Base-by-base conservation (phyloP, 2,797 vertebrate genomes). In the Iguana delicatissima region DNA sequence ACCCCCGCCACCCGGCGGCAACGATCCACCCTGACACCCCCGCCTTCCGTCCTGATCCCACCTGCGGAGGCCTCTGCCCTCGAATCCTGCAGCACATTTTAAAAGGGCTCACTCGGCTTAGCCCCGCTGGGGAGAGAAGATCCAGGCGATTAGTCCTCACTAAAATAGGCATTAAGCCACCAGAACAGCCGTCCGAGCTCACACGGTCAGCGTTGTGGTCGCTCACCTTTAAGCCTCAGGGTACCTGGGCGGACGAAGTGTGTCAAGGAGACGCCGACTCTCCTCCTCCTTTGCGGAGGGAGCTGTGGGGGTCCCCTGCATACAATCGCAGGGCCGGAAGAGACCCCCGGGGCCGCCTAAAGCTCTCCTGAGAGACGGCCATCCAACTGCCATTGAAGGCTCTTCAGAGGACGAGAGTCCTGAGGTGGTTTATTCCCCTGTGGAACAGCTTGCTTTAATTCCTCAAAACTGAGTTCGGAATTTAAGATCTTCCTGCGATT, bases 91-190 rank as follows among this genome's bases (percentile, higher is more conserved):
- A 20, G 24, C 42, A 2, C 89, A 81, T 92, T 96, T 95, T 88
- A 52, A 93, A 74, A 85, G 94, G 91, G 95, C 95, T 95, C 93
- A 94, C 89, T 57, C 69, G 94, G 95, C 94, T 96, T 94, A 96
- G 94, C 92, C 26, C 91, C 88, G 91, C 76, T 83, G 64, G 93
- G 92, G 92, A 95, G 94, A 95, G 93, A 93, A 94, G 90, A 94
- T 89, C 94, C 94, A 90, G 95, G 92, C 95, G 96, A 95, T 95
- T 95, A 96, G 73, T 85, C 76, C 87, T 93, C 89, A 6, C 93
- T 92, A 95, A 96, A 96, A 96, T 93, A 96, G 95, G 96, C 93
- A 96, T 96, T 96, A 96, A 76, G 94, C 82, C 90, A 94, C 93
- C 92, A 95, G 93, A 93, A 90, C 93, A 92, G 94, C 90, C 85